Base-by-base conservation (phyloP, 2,797 vertebrate genomes). In the Platalea minor region DNA sequence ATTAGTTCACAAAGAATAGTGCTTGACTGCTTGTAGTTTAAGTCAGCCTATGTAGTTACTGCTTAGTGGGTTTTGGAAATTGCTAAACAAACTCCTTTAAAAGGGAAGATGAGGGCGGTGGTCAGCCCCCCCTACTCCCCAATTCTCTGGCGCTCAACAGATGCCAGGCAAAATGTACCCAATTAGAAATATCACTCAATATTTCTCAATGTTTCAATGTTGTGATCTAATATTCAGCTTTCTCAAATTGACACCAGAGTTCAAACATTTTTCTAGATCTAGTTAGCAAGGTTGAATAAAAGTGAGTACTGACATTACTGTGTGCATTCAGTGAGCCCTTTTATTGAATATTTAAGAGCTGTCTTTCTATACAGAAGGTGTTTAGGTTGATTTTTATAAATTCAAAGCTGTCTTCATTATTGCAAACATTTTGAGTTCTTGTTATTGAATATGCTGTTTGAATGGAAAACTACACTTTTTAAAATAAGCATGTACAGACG, bases 241-340 rank as follows among this genome's bases (percentile, higher is more conserved):
- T 88, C 82, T 94, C 61, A 95, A 91, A 75, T 4, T 80, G 94
- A 96, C 88, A 92, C 39, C n/a, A 39, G 67, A 61, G 59, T 96
- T 96, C 82, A 91, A 95, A 95, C 64, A 46, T 79, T 87, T 90
- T 92, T 94, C 94, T 89, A 83, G 86, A 88, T 94, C 91, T 83
- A 77, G 83, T 92, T 96, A 89, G 78, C 41, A 92, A 96, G 85
- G 84, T 57, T 95, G 93, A 95, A 84, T 91, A 87, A 81, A 97
- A 94, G 80, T 64, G 88, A 93, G 48, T 13, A 16, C 83, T 97
- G 95, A 95, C 86, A 41, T 92, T 65, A 70, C 75, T 0, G 0
- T n/a, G 26, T 84, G 70, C 74, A 35, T 93, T 92, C 48, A 37
- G 29, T 54, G 87, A 35, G 54, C 35, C 76, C 89, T 85, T 91